Base-by-base conservation (phyloP, 2,113 vertebrate species). In the Oxygymnocypris stewartii region DNA sequence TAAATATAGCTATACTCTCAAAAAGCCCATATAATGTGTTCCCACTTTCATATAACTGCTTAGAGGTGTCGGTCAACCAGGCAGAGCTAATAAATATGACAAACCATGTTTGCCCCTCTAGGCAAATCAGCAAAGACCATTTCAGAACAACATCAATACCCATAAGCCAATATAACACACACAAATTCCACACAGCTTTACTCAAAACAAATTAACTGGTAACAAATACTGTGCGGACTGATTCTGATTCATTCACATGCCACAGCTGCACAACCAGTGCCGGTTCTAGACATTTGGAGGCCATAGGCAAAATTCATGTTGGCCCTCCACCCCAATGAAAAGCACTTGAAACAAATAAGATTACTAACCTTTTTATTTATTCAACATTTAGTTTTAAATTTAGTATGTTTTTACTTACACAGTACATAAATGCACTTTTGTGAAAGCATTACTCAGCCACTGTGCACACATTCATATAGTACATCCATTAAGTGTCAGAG, bases 171-270 rank as follows among this genome's bases (percentile, higher is more conserved):
- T 23, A 25, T 54, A 37, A 25, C 71, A 61, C 16, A 20, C 51
- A 61, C 78, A 54, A 57, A 57, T 80, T 82, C 77, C 75, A 87
- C 73, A 85, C 63, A 87, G 75, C 75, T 82, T 84, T 42, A 75
- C 79, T 83, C 79, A 67, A 88, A 84, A 84, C 85, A 88, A 85
- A 85, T 84, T 57, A 79, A 77, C 74, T 80, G n/a, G 42, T 76
- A 84, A 88, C 31, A 67, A 65, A 82, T 54, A 28, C 44, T 44
- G 69, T 4, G 7, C 23, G 8, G 40, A 35, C 67, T 10, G 49
- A 73, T n/a, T 44, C 37, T 25, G 85, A 86, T 75, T n/a, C 78
- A 40, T 28, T n/a, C 69, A 49, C 54, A 67, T 49, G 18, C 80
- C 25, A n/a, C 31, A 65, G 57, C 79, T 73, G 84, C 84, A 79